Conservation (phyloP, 2,797 vertebrate genomes). For the Sebastes aleutianus region DNA sequence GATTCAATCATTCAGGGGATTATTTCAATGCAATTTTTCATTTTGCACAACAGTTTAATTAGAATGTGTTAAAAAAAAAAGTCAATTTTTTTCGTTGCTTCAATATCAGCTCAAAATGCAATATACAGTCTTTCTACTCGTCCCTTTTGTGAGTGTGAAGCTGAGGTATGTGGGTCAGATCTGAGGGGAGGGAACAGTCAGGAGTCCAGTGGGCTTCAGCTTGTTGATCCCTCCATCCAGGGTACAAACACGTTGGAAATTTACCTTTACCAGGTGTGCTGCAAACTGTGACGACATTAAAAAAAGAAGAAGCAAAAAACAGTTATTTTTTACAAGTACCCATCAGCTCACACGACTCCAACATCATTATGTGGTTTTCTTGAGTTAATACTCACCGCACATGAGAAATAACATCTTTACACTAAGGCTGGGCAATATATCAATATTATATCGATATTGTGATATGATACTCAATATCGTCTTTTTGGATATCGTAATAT, state of each 20-base stretch:
- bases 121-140: background rate
- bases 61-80: background rate
- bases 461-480: no score
- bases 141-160: background rate
- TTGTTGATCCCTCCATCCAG: conserved; percentile 97
- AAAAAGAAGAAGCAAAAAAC: background rate
- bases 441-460: no score
- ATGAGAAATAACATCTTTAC: background rate
- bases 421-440: no score
- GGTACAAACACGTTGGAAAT: conserved; percentile 91
- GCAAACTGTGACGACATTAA: conserved; percentile 84
- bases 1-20: background rate
- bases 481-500: no score
- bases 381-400: background rate
- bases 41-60: background rate
- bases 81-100: background rate
- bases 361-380: background rate
- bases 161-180: conserved; percentile 79
- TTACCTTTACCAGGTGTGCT: conserved; percentile 91
- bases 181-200: conserved; percentile 95
- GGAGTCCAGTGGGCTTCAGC: conserved; percentile 94
- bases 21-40: background rate
- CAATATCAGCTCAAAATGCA: background rate
- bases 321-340: background rate
- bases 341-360: background rate